Evolutionary conservation across 2,797 vertebrate species (phyloP), one percentile per base, ranked within the genome.

Genomic region (Peromyscus melanophrys): DNA sequence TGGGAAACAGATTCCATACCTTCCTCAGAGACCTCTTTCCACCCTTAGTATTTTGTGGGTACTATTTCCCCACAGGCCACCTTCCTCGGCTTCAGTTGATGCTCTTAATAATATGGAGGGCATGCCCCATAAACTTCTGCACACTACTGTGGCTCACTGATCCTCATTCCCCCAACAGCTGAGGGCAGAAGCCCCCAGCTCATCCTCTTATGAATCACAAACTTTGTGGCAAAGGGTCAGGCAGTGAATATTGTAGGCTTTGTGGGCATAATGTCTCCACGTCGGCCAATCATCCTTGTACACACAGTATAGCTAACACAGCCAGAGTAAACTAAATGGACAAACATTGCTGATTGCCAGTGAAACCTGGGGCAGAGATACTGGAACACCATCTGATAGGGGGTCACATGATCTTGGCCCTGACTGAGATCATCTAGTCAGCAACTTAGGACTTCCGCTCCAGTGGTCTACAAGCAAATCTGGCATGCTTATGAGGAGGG

Each of bases 131-230:
- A 61, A 63, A 5, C 37, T 55, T 29, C 29, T 55, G 49, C 23
- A 37, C 49, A 78, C 16, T 23, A 11, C 46, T 59, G 10, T 46
- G 34, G 49, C 61, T 73, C 59, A 65, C 61, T 82, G 49, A 11
- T 73, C 73, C n/a, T 16, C 11, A 2, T 4, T 14, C 61, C 19
- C 29, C 69, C 43, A 9, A 1, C 4, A 49, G 37, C 14, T 2
- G 2, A 67, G n/a, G 16, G 29, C n/a, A 78, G 85, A 43, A 34
- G 16, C 52, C 59, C 25, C 29, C 92, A 23, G 23, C 69, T 57
- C 31, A 12, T 55, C n/a, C 29, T 78, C 16, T 75, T 25, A 0
- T 1, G 4, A 27, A 0, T 1, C 3, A n/a, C 61, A 43, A 21
- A 4, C 34, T 23, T 16, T 86, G 23, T 73, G 5, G 1, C 31